Percentiles rank a stretch among this genome's conserved stretches.
Conservation (phyloP, 2,113 vertebrate species). For the Zeus faber region DNA sequence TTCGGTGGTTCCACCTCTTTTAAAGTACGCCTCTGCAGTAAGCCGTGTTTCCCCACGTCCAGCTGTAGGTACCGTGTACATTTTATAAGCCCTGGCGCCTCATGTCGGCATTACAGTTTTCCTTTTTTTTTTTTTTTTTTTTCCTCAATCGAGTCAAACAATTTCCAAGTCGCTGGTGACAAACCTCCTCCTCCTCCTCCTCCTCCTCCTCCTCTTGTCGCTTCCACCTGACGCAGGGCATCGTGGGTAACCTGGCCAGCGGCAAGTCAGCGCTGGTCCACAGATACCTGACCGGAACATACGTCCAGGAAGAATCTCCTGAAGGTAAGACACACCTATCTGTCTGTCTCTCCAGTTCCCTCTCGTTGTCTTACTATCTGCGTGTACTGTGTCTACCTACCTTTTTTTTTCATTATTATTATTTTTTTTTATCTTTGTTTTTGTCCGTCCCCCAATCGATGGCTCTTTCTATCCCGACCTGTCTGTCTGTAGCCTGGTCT, state of each 20-base stretch:
- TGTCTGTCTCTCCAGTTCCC: conserved; percentile 4
- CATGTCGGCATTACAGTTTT: too few species aligned
- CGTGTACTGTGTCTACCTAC: not conserved
- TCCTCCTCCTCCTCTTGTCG: too few species aligned
- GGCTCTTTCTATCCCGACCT: not conserved
- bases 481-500: not conserved
- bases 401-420: too few species aligned
- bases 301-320: conserved; percentile 96
- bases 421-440: not conserved
- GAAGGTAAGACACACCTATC: conserved; percentile 80
- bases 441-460: not conserved
- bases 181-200: not conserved
- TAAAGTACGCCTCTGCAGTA: too few species aligned
- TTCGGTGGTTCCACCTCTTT: too few species aligned
- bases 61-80: too few species aligned
- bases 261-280: conserved; percentile 97
- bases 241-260: conserved; percentile 96
- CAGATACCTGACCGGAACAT: conserved; percentile 94
- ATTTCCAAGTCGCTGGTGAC: not conserved
- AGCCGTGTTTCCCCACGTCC: too few species aligned
- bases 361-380: too few species aligned
- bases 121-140: too few species aligned
- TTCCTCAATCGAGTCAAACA: not conserved
- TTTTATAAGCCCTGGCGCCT: too few species aligned
- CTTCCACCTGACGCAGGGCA: too few species aligned